Percentiles rank a stretch among this genome's conserved stretches.
Evolutionary conservation across 2,888 invertebrate species (phyloP).

Genomic region (Siphlonurus alternatus): DNA sequence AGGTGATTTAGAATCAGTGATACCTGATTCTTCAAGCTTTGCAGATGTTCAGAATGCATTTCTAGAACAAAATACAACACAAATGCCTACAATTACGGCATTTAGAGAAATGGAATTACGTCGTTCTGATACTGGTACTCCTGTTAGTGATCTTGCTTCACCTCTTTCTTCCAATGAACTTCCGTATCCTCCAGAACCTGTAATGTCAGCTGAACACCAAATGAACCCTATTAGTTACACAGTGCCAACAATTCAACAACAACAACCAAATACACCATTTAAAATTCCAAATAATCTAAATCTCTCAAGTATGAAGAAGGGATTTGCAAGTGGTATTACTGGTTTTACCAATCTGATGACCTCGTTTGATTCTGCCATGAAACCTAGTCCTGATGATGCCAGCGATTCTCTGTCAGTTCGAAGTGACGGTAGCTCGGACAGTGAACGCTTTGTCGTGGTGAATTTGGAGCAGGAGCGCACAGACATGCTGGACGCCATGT

Average conservation of each 20-base stretch:
- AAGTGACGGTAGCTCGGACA: slow-evolving; percentile 77
- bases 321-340: slow-evolving; percentile 66
- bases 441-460: slow-evolving; percentile 66
- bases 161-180: neutral
- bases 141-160: neutral
- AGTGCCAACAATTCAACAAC: neutral
- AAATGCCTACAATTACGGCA: neutral
- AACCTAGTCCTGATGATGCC: slow-evolving; percentile 52
- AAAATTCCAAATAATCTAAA: slow-evolving; percentile 9
- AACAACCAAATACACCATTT: neutral
- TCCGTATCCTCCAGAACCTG: neutral
- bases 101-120: neutral
- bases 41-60: slow-evolving; percentile 42
- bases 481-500: slow-evolving; percentile 50
- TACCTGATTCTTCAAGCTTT: slow-evolving; percentile 71
- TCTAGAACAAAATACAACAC: neutral
- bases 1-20: slow-evolving; percentile 67
- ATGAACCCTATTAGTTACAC: neutral
- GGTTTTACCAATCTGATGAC: slow-evolving; percentile 69
- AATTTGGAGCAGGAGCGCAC: slow-evolving; percentile 17
- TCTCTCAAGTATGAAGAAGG: slow-evolving; percentile 7
- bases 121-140: neutral
- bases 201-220: neutral
- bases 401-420: slow-evolving; percentile 57
- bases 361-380: slow-evolving; percentile 65